Percentiles rank a stretch among this genome's conserved stretches.
phyloP scores from a whole-genome alignment of 2,113 vertebrate genomes.

The Heloderma charlesbogerti region DNA sequence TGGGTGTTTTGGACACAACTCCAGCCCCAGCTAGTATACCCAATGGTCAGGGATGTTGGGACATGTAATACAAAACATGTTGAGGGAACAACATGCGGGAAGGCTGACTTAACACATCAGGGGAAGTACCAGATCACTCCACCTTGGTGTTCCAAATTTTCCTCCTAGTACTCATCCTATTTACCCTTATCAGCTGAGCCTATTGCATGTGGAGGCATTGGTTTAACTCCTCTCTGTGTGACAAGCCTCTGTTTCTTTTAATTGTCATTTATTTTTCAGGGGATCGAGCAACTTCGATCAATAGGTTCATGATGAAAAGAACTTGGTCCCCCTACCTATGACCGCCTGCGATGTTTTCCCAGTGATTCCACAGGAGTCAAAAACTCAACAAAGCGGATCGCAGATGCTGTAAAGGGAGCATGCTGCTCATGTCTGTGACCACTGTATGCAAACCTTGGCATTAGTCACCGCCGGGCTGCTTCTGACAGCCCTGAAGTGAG shows the following conservation, averaged over 20 bases:
- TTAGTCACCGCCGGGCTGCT: conserved; percentile 96
- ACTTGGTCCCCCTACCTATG: conserved; percentile 72
- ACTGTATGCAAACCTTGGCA: conserved; percentile 98
- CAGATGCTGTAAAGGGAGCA: conserved; percentile 77
- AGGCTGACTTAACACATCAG: not conserved
- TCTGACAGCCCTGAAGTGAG: conserved; percentile 97
- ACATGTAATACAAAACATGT: no score
- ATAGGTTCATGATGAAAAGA: conserved; percentile 71
- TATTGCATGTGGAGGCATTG: conserved; percentile 53
- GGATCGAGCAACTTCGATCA: conserved; percentile 68
- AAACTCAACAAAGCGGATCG: conserved; percentile 83
- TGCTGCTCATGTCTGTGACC: conserved; percentile 90
- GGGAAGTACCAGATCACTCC: conserved; percentile 59
- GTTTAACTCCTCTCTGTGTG: conserved; percentile 44
- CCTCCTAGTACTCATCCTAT: conserved; percentile 49
- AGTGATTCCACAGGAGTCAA: conserved; percentile 79
- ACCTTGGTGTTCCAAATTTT: not conserved
- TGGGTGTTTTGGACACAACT: no score
- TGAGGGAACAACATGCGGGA: no score
- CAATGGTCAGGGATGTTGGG: no score
- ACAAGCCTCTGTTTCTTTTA: conserved; percentile 19
- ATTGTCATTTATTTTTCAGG: not conserved
- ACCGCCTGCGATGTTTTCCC: conserved; percentile 74
- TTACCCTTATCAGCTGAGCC: conserved; percentile 52
- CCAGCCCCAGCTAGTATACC: no score